Evolutionary conservation across 2,888 invertebrate genomes (phyloP).

Genomic region (Drosophila hawaiiensis): DNA sequence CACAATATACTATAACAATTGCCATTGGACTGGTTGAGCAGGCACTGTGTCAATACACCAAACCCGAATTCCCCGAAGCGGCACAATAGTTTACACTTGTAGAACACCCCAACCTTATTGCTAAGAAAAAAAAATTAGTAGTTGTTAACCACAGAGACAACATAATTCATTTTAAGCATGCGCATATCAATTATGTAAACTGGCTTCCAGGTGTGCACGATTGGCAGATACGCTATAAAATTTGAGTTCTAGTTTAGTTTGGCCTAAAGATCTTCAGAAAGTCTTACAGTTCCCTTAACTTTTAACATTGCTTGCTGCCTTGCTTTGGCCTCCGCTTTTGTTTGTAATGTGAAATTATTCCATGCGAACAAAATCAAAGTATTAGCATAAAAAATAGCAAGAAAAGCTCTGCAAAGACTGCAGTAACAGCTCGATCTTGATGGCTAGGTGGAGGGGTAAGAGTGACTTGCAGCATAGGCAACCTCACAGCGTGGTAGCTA

Average conservation of each 20-base stretch:
- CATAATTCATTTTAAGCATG: constrained; percentile 37
- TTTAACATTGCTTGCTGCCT: constrained; percentile 51
- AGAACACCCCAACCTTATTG: constrained; percentile 1
- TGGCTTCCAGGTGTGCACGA: constrained; percentile 30
- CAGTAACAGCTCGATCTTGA: constrained; percentile 50
- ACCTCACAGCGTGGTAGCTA: constrained; percentile 18
- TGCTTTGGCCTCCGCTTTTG: constrained; percentile 52
- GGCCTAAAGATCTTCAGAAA: not conserved
- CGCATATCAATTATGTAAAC: constrained; percentile 56
- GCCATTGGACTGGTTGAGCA: constrained; percentile 41
- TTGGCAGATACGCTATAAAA: constrained; percentile 4
- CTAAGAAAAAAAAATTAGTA: constrained; percentile 11
- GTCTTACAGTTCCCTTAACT: not conserved
- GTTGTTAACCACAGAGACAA: constrained; percentile 21
- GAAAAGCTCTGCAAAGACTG: constrained; percentile 5
- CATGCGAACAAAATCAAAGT: constrained; percentile 71
- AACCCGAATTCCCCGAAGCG: constrained; percentile 10
- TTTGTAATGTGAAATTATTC: constrained; percentile 78
- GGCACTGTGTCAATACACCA: constrained; percentile 31
- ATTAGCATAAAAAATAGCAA: constrained; percentile 57
- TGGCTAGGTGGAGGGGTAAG: constrained; percentile 31
- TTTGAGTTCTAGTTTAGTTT: not conserved
- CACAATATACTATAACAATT: constrained; percentile 79
- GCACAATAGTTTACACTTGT: constrained; percentile 51
- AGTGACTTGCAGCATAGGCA: not conserved